phyloP scores from a whole-genome alignment of 2,113 vertebrate genomes.

The Microcebus ravelobensis region DNA sequence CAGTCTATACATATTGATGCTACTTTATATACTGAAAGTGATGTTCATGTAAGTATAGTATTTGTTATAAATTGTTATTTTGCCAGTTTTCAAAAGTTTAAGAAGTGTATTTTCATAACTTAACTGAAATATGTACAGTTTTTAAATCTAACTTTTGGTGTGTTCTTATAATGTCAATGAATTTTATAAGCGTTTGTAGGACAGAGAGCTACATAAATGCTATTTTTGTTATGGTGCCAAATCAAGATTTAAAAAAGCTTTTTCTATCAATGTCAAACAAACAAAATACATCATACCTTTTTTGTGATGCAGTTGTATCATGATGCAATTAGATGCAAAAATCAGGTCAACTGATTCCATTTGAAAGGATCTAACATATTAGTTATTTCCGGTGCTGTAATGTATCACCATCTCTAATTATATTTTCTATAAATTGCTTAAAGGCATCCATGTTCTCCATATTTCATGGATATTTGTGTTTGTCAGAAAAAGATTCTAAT shows the following conservation, averaged over 20 bases:
- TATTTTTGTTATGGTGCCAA: constrained; percentile 1
- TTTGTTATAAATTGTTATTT: neutral
- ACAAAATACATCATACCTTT: neutral
- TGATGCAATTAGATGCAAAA: constrained; percentile 39
- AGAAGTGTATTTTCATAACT: neutral
- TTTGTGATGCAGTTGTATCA: neutral
- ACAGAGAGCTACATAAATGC: neutral
- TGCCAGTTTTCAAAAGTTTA: neutral
- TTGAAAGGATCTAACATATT: neutral
- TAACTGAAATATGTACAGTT: neutral
- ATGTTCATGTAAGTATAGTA: constrained; percentile 82
- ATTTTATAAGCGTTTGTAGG: neutral
- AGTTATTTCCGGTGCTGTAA: neutral
- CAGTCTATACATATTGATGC: constrained; percentile 84
- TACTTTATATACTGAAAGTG: constrained; percentile 85
- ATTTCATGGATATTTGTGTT: neutral
- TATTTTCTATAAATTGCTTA: neutral
- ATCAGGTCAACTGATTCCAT: neutral
- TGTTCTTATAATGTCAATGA: neutral
- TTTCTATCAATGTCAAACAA: constrained; percentile 30
- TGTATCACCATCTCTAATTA: neutral
- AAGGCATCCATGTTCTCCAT: neutral
- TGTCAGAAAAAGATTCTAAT: neutral
- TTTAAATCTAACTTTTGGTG: neutral
- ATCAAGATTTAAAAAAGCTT: neutral